Evolutionary conservation across 2,888 invertebrate species (phyloP), one percentile per base, ranked within the genome.

Genomic region (Julus scanicus): DNA sequence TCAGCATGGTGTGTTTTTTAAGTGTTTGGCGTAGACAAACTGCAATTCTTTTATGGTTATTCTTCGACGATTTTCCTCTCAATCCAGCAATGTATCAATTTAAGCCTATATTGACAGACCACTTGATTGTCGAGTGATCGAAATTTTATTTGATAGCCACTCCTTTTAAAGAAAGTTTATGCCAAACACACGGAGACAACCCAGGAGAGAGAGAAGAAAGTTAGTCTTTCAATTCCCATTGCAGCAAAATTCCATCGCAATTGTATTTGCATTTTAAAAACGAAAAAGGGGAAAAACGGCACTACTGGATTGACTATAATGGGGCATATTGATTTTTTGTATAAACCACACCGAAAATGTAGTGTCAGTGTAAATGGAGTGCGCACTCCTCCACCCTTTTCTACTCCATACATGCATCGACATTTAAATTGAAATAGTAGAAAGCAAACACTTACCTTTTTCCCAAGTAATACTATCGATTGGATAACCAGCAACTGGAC

Each of bases 401-500:
- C 13, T 11, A 17, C 13, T 44, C 44, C 53, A 53, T 11, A 15
- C 15, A 37, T 86, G 44, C 20, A 49, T 86, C 49, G 17, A 49
- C 2, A 6, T 13, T n/a, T n/a, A n/a, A n/a, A 63, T 63, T 63
- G 39, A n/a, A 29, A 17, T 63, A 63, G 40, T 87, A 37, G 57
- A 89, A 40, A 80, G 49, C 29, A 29, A 53, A 29, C 39, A 89
- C 90, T 91, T 91, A 94, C 94, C 94, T 91, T 95, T 94, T 91
- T 95, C 96, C 96, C 96, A 96, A 89, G 95, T 95, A 91, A 96
- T 95, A 91, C 95, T 95, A 91, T 95, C 95, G 90, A 96, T 95
- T 40, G 96, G 96, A 92, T 95, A 96, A 39, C 96, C 96, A 37
- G 96, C 95, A 48, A 96, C 96, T 37, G 96, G 96, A 92, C 96